Evolutionary conservation across 2,888 invertebrate species (phyloP), one percentile per base, ranked within the genome.

Genomic region (Eupithecia insigniata): DNA sequence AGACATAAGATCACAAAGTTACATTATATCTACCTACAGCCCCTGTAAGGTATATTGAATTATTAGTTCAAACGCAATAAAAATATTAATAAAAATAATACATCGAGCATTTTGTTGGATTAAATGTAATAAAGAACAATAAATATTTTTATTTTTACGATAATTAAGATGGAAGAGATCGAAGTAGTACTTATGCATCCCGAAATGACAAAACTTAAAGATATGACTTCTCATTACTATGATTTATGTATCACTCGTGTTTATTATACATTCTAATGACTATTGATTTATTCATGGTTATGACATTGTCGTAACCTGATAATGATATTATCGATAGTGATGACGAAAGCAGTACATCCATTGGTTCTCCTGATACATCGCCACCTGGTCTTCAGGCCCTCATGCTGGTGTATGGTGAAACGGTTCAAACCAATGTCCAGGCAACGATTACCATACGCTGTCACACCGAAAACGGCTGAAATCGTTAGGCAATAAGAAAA

Each of bases 321-420:
- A 12, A 79, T 78, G 12, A 78, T 68, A 55, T 78, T 76, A 67
- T 79, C 71, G 43, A 79, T 76, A 0, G 89, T 87, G n/a, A 79
- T 78, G 8, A 88, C 72, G 58, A 80, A 84, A 1, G 89, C 87
- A 26, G 79, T 75, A 66, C 89, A 89, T 22, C 79, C 79, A 0
- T 5, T 81, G 79, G n/a, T 67, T 66, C n/a, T 81, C 76, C 75
- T 83, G 58, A 67, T 75, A 77, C 84, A 85, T 69, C 89, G 85
- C 60, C 86, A 78, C 84, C 89, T 88, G 62, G 85, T 81, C 22
- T 79, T 82, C 58, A 80, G 61, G 2, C 92, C 92, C 76, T 92
- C 92, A 67, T 91, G 85, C 77, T 92, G 92, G 71, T 92, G 92
- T 1, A 92, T 79, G 0, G 89, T 92, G 75, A 85, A 92, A 65